Evolutionary conservation across 1,140 invertebrate species (phyloP).

Genomic region (Eulimnadia texana): DNA sequence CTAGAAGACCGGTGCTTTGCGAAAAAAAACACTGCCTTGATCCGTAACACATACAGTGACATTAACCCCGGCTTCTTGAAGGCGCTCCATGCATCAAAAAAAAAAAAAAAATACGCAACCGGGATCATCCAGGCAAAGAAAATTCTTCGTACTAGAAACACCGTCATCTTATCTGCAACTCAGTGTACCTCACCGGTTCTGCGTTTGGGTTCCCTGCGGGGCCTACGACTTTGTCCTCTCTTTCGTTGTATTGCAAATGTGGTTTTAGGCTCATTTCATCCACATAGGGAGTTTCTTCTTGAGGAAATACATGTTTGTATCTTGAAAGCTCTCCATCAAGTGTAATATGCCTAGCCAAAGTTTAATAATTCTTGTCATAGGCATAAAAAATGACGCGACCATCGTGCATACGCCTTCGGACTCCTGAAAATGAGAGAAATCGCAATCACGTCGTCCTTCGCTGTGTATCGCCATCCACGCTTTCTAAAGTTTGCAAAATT

Average conservation of each 20-base stretch:
- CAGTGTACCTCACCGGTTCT: neutral
- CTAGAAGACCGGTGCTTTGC: neutral
- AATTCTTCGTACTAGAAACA: neutral
- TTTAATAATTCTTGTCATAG: too few relatives aligned
- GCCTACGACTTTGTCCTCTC: neutral
- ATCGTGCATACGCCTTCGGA: too few relatives aligned
- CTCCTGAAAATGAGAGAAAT: too few relatives aligned
- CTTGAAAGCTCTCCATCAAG: too few relatives aligned
- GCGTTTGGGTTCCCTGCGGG: too few relatives aligned
- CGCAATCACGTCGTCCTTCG: too few relatives aligned
- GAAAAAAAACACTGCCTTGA: neutral
- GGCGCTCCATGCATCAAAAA: neutral
- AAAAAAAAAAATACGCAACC: neutral
- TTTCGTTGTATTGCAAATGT: neutral
- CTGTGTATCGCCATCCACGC: neutral
- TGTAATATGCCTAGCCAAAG: too few relatives aligned
- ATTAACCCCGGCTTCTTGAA: neutral
- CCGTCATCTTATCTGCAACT: neutral
- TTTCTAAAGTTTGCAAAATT: neutral
- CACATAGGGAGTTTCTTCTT: neutral
- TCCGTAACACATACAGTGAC: neutral
- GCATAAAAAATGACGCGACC: too few relatives aligned
- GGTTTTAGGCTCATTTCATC: neutral
- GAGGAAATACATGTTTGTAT: too few relatives aligned
- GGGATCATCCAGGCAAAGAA: neutral